Evolutionary conservation across 2,113 vertebrate genomes (phyloP).

Genomic region (Phaethornis superciliosus): DNA sequence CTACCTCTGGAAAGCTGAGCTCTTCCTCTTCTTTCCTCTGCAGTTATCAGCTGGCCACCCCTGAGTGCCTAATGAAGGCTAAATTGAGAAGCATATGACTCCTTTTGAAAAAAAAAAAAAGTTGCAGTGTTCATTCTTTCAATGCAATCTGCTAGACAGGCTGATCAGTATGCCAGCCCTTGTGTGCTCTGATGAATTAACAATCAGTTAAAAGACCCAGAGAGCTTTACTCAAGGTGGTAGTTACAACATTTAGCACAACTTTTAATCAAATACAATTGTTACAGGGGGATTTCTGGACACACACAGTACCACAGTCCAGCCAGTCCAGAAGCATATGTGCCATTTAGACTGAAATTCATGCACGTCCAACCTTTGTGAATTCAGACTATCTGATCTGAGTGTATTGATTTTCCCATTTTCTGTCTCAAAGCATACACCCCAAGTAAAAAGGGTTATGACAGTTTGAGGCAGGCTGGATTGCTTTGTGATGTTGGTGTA

Average conservation of each 20-base stretch:
- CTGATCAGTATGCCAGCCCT: background rate
- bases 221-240: constrained; percentile 25
- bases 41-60: background rate
- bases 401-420: constrained; percentile 51
- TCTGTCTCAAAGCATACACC: constrained; percentile 23
- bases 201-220: constrained; percentile 13
- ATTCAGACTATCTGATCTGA: constrained; percentile 26
- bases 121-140: background rate
- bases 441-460: constrained; percentile 24
- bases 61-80: background rate
- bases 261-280: constrained; percentile 37
- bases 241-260: constrained; percentile 11
- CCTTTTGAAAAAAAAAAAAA: background rate
- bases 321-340: background rate
- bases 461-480: background rate
- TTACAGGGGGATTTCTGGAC: constrained; percentile 11
- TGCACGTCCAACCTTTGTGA: background rate
- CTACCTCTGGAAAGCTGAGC: background rate
- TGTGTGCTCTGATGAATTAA: background rate
- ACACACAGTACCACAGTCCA: background rate
- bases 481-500: constrained; percentile 45
- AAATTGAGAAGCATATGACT: background rate
- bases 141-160: background rate
- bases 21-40: background rate
- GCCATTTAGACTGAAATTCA: constrained; percentile 9